Conservation (phyloP, 2,888 invertebrate genomes). For the Venusia cambrica region DNA sequence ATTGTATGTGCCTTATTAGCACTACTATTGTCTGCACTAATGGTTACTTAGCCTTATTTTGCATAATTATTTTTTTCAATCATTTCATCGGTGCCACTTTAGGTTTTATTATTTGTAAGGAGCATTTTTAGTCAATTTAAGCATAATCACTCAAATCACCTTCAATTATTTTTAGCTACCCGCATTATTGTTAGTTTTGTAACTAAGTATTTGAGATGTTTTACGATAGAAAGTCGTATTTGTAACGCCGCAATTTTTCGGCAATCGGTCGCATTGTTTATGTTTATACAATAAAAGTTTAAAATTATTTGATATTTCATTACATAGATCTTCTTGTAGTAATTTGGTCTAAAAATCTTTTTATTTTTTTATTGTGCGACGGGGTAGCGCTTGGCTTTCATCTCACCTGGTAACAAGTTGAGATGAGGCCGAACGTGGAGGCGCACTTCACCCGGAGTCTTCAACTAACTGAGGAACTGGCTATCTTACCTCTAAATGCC, state of each 20-base stretch:
- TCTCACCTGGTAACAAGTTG: too few species aligned
- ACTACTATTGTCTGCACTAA: slow-evolving; percentile 59
- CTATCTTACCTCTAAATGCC: too few species aligned
- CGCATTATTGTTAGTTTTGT: slow-evolving; percentile 26
- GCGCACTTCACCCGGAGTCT: too few species aligned
- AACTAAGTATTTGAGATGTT: slow-evolving; percentile 16
- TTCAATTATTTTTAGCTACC: slow-evolving; percentile 43
- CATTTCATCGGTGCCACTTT: slow-evolving; percentile 65
- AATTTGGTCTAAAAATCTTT: too few species aligned
- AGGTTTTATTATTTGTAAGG: slow-evolving; percentile 48
- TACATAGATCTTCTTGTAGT: too few species aligned
- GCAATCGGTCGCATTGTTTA: slow-evolving; percentile 76
- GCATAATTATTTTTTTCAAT: slow-evolving; percentile 20
- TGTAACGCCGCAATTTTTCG: slow-evolving; percentile 51
- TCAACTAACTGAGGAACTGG: too few species aligned
- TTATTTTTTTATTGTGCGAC: too few species aligned
- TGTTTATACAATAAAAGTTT: slow-evolving; percentile 68
- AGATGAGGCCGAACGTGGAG: too few species aligned
- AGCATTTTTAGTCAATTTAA: slow-evolving; percentile 68
- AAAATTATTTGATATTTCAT: slow-evolving; percentile 7
- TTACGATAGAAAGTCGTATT: slow-evolving; percentile 18
- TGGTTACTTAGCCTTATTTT: slow-evolving; percentile 24
- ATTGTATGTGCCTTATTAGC: slow-evolving; percentile 57
- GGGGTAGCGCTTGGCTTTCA: too few species aligned
- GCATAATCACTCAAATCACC: slow-evolving; percentile 54